These are phyloP conservation scores for Eulithis prunata DNA, from an alignment of 2,888 invertebrate species.

Conservation along the genomic window DNA sequence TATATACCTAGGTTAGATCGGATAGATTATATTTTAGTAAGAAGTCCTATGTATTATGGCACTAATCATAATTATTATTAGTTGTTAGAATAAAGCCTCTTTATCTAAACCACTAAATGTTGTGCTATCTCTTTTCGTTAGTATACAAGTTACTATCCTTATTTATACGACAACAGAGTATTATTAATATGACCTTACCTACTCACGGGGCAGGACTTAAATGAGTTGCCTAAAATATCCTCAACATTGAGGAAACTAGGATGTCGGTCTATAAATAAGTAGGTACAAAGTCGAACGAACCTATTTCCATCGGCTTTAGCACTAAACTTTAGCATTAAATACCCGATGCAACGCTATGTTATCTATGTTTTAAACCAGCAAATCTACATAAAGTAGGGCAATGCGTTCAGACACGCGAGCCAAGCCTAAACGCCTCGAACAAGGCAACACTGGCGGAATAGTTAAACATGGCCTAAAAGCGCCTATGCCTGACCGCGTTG, in stretches of 20 bases:
- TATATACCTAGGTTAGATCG: too few relatives aligned
- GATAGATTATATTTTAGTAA: too few relatives aligned
- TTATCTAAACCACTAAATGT: too few relatives aligned
- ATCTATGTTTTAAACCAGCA: conserved; percentile 29
- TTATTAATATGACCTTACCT: background rate
- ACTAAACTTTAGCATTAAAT: conserved; percentile 24
- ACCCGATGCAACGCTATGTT: conserved; percentile 27
- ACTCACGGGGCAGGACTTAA: background rate
- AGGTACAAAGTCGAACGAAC: background rate
- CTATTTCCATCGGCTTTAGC: conserved; percentile 12
- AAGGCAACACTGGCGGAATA: conserved; percentile 8
- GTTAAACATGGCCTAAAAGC: conserved; percentile 8
- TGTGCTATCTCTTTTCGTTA: too few relatives aligned
- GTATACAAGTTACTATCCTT: too few relatives aligned
- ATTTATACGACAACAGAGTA: too few relatives aligned
- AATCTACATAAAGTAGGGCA: conserved; percentile 46
- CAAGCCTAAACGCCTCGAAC: conserved; percentile 14
- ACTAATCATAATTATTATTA: too few relatives aligned
- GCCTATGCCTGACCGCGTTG: background rate
- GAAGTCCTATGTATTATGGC: too few relatives aligned
- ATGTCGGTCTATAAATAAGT: background rate
- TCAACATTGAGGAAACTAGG: background rate
- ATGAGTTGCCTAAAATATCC: background rate
- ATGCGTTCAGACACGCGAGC: conserved; percentile 50
- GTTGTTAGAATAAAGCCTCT: too few relatives aligned